A percentile compares a stretch with the other conserved stretches of the same genome.
Evolutionary conservation across 2,888 invertebrate genomes (phyloP).

Genomic region (Tyria jacobaeae): DNA sequence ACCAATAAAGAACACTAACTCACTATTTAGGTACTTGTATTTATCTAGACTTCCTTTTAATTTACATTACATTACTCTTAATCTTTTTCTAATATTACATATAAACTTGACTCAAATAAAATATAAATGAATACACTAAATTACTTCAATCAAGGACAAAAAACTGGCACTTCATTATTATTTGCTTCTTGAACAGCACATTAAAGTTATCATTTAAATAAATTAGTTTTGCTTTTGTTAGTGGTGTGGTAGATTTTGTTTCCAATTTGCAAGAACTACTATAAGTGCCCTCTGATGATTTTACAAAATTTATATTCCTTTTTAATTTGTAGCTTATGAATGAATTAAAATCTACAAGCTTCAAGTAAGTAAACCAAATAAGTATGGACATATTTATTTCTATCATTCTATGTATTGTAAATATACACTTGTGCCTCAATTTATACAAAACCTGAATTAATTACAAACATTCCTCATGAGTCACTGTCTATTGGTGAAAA

Average conservation of each 20-base stretch:
- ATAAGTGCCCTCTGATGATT: background rate
- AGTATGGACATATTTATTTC: too few species aligned
- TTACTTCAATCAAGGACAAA: constrained; percentile 8
- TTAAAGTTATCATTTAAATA: constrained; percentile 5
- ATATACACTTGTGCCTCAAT: too few species aligned
- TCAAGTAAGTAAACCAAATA: too few species aligned
- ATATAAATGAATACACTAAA: background rate
- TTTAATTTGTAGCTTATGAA: too few species aligned
- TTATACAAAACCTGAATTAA: too few species aligned
- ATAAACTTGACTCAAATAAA: background rate
- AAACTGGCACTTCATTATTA: constrained; percentile 7
- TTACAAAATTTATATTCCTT: background rate
- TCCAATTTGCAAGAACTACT: background rate
- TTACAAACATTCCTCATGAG: too few species aligned
- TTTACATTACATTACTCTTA: too few species aligned
- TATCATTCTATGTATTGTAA: too few species aligned
- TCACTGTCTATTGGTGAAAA: too few species aligned
- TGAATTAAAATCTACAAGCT: too few species aligned
- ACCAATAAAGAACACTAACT: background rate
- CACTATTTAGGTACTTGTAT: background rate
- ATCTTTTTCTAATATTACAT: background rate
- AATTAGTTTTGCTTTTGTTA: background rate
- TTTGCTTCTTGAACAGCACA: constrained; percentile 11
- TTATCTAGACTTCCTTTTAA: background rate
- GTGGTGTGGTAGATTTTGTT: background rate